These are phyloP conservation scores for Daphoenositta chrysoptera DNA, from an alignment of 2,113 vertebrate genomes.

Conservation along the genomic window DNA sequence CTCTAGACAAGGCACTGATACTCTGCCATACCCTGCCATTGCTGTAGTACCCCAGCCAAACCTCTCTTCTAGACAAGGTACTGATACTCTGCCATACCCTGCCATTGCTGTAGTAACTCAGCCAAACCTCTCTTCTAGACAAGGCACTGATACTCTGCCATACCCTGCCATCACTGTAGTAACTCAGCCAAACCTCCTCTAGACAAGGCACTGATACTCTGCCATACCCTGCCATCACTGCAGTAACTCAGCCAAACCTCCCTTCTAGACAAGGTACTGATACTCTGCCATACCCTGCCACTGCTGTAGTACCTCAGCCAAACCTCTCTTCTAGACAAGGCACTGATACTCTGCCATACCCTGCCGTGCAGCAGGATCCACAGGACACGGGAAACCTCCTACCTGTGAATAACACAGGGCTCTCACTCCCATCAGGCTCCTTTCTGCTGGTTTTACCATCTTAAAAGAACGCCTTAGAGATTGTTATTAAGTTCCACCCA, in stretches of 20 bases:
- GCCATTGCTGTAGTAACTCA: constrained; percentile 54
- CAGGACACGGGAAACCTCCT: not conserved
- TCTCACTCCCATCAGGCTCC: constrained; percentile 1
- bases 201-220: constrained; percentile 15
- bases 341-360: not conserved
- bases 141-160: constrained; percentile 13
- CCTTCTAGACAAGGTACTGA: constrained; percentile 21
- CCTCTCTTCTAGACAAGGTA: constrained; percentile 17
- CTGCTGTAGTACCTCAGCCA: constrained; percentile 49
- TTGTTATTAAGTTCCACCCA: constrained; percentile 23
- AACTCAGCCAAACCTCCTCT: constrained; percentile 36
- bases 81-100: not conserved
- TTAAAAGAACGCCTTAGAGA: constrained; percentile 17
- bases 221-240: not conserved
- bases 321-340: constrained; percentile 18
- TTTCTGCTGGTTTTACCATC: constrained; percentile 37
- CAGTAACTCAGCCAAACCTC: constrained; percentile 45
- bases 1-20: constrained; percentile 17
- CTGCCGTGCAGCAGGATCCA: constrained; percentile 16
- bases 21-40: not conserved
- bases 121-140: not conserved
- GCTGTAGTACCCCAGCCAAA: constrained; percentile 49
- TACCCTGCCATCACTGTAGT: not conserved
- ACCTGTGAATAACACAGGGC: not conserved
- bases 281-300: not conserved